Conservation (phyloP, 2,113 vertebrate genomes). For the Podocnemis expansa region DNA sequence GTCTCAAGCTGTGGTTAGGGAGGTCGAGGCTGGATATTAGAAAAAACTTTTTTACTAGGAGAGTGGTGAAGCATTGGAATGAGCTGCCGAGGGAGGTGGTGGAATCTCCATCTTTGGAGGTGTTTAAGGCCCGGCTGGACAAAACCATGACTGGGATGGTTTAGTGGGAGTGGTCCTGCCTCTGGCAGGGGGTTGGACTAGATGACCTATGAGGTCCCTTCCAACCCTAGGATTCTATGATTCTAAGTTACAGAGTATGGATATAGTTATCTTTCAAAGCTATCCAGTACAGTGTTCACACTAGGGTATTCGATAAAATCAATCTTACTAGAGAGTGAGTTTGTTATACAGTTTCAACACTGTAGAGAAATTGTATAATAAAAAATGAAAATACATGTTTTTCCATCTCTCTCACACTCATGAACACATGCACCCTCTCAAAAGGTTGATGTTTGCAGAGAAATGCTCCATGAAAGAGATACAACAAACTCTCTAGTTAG, state of each 20-base stretch:
- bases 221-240: no score
- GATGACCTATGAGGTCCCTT: no score
- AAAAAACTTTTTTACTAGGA: no score
- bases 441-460: background rate
- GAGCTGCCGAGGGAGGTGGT: no score
- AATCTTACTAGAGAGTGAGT: background rate
- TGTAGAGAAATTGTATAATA: background rate
- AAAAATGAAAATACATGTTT: background rate
- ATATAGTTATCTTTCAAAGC: fast-evolving
- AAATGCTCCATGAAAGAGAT: background rate
- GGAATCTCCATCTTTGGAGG: no score
- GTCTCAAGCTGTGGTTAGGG: no score
- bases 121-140: no score
- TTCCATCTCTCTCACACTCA: background rate
- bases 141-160: no score
- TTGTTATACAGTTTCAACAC: background rate
- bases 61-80: no score
- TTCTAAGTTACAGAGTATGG: background rate
- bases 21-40: no score
- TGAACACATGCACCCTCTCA: background rate
- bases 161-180: no score
- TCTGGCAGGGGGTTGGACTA: no score
- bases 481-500: background rate
- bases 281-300: background rate
- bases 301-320: background rate